Evolutionary conservation across 1,140 invertebrate genomes (phyloP).

Genomic region (Marisa cornuarietis): DNA sequence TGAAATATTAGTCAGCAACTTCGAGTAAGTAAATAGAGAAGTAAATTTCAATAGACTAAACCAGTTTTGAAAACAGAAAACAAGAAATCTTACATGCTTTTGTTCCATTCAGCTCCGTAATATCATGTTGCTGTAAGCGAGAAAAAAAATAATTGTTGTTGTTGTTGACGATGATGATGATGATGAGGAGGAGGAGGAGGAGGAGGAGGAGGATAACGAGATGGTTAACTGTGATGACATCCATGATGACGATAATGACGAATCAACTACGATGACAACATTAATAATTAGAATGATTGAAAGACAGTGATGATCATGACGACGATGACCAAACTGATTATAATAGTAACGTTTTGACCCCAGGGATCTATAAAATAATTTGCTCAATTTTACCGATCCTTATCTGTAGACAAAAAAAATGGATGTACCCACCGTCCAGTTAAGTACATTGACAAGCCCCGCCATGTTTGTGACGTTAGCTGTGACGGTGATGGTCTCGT

Average conservation of each 20-base stretch:
- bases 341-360: no score
- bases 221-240: no score
- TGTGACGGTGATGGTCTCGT: slow-evolving; percentile 1
- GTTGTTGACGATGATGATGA: neutral
- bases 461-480: slow-evolving; percentile 20
- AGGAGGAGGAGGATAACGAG: neutral
- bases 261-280: neutral
- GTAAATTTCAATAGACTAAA: no score
- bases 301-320: no score
- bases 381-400: neutral
- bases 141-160: neutral
- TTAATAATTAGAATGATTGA: neutral
- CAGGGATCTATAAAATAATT: no score
- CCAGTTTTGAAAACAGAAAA: neutral
- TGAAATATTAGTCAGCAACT: no score
- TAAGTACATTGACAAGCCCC: neutral
- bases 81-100: neutral
- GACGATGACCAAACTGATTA: no score
- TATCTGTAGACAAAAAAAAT: neutral
- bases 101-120: neutral
- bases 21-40: no score
- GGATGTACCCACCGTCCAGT: neutral
- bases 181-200: neutral
- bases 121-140: neutral
- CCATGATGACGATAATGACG: neutral